Conservation (phyloP, 2,888 invertebrate species). For the Trissolcus japonicus region DNA sequence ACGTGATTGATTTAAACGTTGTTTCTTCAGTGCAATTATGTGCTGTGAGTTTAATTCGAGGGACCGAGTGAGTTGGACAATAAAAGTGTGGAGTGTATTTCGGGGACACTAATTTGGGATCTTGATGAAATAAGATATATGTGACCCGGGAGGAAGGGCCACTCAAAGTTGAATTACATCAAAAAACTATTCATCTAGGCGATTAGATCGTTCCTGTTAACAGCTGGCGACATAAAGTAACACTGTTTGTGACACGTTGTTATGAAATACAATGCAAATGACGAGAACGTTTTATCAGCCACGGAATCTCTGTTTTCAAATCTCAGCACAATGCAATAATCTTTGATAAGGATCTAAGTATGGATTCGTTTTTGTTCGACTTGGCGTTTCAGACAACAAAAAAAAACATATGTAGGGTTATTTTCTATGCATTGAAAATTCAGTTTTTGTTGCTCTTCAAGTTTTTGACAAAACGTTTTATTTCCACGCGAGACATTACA, state of each 20-base stretch:
- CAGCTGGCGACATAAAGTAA: conserved; percentile 63
- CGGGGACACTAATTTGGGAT: conserved; percentile 41
- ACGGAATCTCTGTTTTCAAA: conserved; percentile 17
- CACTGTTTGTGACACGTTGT: conserved; percentile 67
- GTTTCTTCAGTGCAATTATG: conserved; percentile 20
- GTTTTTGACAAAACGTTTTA: background rate
- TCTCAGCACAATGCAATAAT: conserved; percentile 8
- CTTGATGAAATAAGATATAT: conserved; percentile 54
- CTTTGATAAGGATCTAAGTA: background rate
- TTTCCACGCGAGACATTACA: background rate
- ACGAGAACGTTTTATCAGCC: conserved; percentile 37
- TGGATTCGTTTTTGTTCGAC: no score
- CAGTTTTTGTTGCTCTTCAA: no score
- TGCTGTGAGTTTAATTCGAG: conserved; percentile 29
- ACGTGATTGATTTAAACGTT: no score
- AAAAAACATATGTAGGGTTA: no score
- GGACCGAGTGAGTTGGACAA: conserved; percentile 37
- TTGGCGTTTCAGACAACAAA: no score
- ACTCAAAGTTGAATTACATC: conserved; percentile 39
- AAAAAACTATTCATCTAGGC: conserved; percentile 53
- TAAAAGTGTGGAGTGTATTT: conserved; percentile 18
- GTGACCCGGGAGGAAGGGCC: conserved; percentile 47
- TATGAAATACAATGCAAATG: conserved; percentile 70
- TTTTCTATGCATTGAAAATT: no score
- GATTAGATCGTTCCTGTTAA: conserved; percentile 52